These are phyloP conservation scores for Drosophila subpulchrella DNA, from an alignment of 1,140 invertebrate genomes.

Conservation along the genomic window DNA sequence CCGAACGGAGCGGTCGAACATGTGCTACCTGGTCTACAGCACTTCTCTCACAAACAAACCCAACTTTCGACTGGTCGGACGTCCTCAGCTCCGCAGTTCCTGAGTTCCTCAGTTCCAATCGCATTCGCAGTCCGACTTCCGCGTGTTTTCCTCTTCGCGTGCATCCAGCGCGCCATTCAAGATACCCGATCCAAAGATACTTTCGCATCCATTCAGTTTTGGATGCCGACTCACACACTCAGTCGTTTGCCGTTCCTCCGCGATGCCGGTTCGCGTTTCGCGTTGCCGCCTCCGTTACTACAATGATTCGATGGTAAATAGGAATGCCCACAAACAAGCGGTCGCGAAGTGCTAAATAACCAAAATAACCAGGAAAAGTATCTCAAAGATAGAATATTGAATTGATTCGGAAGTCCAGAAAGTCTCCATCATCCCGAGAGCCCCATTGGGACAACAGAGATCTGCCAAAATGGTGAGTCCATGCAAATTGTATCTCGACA, in stretches of 20 bases:
- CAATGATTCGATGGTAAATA: slow-evolving; percentile 25
- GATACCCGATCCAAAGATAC: slow-evolving; percentile 43
- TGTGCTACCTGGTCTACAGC: slow-evolving; percentile 30
- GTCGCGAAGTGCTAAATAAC: slow-evolving; percentile 14
- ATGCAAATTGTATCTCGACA: slow-evolving; percentile 17
- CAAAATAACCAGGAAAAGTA: slow-evolving; percentile 1
- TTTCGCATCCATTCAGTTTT: slow-evolving; percentile 60
- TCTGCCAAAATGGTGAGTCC: slow-evolving; percentile 35
- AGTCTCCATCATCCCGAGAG: neutral
- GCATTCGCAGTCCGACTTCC: slow-evolving; percentile 32
- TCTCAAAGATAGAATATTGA: slow-evolving; percentile 9
- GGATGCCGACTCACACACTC: slow-evolving; percentile 69
- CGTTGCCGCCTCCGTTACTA: slow-evolving; percentile 12
- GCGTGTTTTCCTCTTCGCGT: slow-evolving; percentile 31
- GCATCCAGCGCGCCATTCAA: slow-evolving; percentile 47
- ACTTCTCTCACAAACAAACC: slow-evolving; percentile 68
- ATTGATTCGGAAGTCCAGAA: neutral
- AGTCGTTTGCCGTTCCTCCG: slow-evolving; percentile 65
- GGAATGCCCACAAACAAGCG: neutral
- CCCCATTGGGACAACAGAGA: neutral
- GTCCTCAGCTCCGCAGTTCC: slow-evolving; percentile 24
- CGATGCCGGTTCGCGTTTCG: slow-evolving; percentile 72
- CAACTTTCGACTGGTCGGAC: slow-evolving; percentile 69
- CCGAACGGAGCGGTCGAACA: slow-evolving; percentile 23
- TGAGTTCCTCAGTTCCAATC: neutral